phyloP scores from a whole-genome alignment of 2,888 invertebrate genomes.

The Camponotus fellah region DNA sequence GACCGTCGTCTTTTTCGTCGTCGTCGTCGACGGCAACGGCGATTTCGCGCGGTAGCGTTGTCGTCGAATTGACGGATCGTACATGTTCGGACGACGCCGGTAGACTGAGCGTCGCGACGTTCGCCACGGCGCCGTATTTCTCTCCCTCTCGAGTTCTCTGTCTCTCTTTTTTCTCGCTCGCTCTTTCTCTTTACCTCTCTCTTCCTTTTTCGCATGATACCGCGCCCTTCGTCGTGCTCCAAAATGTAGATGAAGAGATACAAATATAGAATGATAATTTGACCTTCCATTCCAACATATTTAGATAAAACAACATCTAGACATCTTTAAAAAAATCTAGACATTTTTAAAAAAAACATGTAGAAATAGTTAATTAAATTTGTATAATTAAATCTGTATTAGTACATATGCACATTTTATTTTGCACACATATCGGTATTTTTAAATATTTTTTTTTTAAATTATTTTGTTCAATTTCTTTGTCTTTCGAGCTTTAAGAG shows the following conservation, averaged over 20 bases:
- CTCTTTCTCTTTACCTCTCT: conserved; percentile 35
- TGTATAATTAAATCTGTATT: too few relatives aligned
- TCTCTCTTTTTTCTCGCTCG: conserved; percentile 41
- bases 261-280: neutral
- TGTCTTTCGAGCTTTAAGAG: neutral
- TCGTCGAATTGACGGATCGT: conserved; percentile 60
- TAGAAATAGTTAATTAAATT: too few relatives aligned
- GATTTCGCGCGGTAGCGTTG: conserved; percentile 44
- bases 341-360: too few relatives aligned
- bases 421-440: too few relatives aligned
- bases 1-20: conserved; percentile 31
- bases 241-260: conserved; percentile 26
- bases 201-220: neutral
- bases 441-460: too few relatives aligned
- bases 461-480: neutral
- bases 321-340: too few relatives aligned
- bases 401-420: too few relatives aligned
- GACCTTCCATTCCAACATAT: neutral
- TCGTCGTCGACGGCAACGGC: conserved; percentile 26
- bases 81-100: conserved; percentile 82
- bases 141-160: conserved; percentile 62
- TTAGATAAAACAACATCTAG: neutral
- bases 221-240: neutral
- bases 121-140: conserved; percentile 79
- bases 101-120: conserved; percentile 85